Percentiles rank a stretch among this genome's conserved stretches.
These are phyloP conservation scores for Syngnathoides biaculeatus DNA, from an alignment of 2,113 vertebrate genomes.

Conservation along the genomic window DNA sequence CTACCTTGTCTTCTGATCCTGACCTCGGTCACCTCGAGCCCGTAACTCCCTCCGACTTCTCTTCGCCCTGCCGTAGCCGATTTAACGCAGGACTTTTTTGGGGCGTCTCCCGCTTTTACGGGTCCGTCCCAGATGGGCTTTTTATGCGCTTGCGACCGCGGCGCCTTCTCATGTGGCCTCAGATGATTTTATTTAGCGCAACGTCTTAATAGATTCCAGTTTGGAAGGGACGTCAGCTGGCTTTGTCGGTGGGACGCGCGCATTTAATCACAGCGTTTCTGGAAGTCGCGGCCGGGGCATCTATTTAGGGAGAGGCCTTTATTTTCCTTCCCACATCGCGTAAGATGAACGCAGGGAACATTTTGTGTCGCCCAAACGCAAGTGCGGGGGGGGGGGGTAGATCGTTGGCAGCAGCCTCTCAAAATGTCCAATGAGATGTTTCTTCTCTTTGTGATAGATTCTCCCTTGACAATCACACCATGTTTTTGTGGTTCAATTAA, in stretches of 20 bases:
- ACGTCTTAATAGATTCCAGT: not conserved
- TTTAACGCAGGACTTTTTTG: constrained; percentile 32
- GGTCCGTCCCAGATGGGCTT: constrained; percentile 9
- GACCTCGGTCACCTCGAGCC: constrained; percentile 37
- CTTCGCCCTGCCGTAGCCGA: constrained; percentile 27
- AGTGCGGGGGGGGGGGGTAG: too few relatives aligned
- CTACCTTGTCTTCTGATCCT: constrained; percentile 33
- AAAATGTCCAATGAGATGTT: too few relatives aligned
- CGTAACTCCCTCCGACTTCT: constrained; percentile 40
- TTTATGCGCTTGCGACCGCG: constrained; percentile 7
- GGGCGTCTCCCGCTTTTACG: constrained; percentile 35
- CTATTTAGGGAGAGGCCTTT: not conserved
- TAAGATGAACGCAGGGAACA: not conserved
- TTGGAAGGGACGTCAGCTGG: not conserved
- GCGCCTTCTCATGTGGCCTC: not conserved
- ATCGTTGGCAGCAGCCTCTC: too few relatives aligned
- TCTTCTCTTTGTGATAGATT: too few relatives aligned
- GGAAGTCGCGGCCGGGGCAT: not conserved
- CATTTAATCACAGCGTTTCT: not conserved
- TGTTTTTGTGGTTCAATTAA: too few relatives aligned
- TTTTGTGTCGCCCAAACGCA: not conserved
- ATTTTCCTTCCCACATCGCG: not conserved
- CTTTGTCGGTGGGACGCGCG: not conserved
- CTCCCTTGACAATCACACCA: too few relatives aligned
- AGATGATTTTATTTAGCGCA: not conserved